A percentile compares a stretch with the other conserved stretches of the same genome.
Conservation (phyloP, 2,797 vertebrate genomes). For the Alauda arvensis region DNA sequence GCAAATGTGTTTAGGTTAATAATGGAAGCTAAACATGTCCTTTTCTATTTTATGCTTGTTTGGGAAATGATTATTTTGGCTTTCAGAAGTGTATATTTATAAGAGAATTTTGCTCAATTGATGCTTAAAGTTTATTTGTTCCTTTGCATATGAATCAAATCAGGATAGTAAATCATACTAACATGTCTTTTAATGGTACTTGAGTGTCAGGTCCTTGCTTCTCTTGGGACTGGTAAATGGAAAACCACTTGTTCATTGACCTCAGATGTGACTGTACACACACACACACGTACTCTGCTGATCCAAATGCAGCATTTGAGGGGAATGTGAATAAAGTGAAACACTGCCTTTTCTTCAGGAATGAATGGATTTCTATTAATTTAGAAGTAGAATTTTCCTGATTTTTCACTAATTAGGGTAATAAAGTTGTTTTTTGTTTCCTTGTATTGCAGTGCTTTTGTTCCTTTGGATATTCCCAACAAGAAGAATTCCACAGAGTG, state of each 20-base stretch:
- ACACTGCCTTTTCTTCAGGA: neutral
- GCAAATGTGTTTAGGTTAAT: neutral
- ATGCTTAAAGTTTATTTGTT: neutral
- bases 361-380: neutral
- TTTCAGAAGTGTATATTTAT: neutral
- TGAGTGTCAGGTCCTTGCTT: neutral
- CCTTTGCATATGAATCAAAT: neutral
- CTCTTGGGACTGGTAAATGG: neutral
- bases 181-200: neutral
- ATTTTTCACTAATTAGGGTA: neutral
- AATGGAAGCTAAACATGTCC: neutral
- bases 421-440: neutral
- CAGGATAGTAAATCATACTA: neutral
- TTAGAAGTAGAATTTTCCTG: neutral
- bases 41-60: neutral
- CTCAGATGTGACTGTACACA: neutral
- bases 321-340: neutral
- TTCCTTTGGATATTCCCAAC: conserved; percentile 84
- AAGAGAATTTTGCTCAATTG: neutral
- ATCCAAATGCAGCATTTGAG: neutral
- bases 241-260: neutral
- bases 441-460: conserved; percentile 81
- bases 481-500: conserved; percentile 92
- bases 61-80: neutral
- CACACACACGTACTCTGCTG: neutral